A percentile compares a stretch with the other conserved stretches of the same genome.
phyloP scores from a whole-genome alignment of 1,140 invertebrate genomes.

The Zaprionus camerounensis region DNA sequence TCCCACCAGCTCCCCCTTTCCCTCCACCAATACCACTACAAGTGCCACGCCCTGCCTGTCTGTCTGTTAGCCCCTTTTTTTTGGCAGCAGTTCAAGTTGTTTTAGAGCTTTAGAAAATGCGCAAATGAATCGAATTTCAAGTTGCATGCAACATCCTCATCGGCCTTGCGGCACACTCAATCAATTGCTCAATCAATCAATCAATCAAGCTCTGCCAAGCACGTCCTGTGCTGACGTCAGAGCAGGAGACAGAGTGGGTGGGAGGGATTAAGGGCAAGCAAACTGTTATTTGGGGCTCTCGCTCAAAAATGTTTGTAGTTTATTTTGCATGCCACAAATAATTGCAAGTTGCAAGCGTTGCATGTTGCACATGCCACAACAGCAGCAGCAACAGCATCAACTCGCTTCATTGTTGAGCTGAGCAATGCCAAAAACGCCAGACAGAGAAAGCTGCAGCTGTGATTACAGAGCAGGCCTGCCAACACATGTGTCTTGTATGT shows the following conservation, averaged over 20 bases:
- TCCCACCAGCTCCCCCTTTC: background rate
- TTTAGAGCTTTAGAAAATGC: conserved; percentile 15
- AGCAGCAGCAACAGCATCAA: background rate
- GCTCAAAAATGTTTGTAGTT: conserved; percentile 20
- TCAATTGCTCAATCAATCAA: conserved; percentile 42
- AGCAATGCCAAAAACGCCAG: conserved; percentile 57
- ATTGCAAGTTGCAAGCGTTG: conserved; percentile 32
- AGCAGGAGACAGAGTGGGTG: background rate
- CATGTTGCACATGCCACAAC: conserved; percentile 9
- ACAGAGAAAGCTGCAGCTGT: conserved; percentile 18
- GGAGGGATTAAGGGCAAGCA: background rate
- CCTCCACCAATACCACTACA: background rate
- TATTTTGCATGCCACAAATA: conserved; percentile 61
- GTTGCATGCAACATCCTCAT: conserved; percentile 1
- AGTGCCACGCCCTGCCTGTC: background rate
- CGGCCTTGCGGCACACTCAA: conserved; percentile 20
- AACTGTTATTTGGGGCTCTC: background rate
- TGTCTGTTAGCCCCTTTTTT: no score
- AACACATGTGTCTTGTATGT: background rate
- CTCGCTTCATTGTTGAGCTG: conserved; percentile 54
- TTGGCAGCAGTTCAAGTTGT: background rate
- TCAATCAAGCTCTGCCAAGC: conserved; percentile 21
- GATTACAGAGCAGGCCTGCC: conserved; percentile 31
- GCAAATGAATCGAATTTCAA: conserved; percentile 48
- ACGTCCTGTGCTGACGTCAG: conserved; percentile 17